Conservation (phyloP, 2,113 vertebrate species). For the Morone chrysops region DNA sequence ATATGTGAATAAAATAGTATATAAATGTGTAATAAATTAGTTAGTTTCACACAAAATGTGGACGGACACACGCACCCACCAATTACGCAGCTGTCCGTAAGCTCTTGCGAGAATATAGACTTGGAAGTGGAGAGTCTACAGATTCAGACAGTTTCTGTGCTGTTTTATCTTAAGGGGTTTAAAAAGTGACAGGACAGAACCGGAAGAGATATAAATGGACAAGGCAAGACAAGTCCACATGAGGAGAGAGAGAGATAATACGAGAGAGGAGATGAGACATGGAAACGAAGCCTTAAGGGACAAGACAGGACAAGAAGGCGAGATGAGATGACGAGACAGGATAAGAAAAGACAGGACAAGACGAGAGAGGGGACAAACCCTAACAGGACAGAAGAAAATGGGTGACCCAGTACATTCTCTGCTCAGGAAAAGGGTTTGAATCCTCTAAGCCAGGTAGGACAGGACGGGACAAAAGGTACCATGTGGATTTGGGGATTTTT, state of each 20-base stretch:
- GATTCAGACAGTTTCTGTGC: no score
- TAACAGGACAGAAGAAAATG: background rate
- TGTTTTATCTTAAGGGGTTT: no score
- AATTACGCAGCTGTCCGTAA: no score
- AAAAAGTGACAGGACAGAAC: background rate
- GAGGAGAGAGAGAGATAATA: background rate
- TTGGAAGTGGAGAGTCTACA: no score
- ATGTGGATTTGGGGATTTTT: conserved; percentile 58
- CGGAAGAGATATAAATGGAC: background rate
- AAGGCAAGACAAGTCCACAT: no score
- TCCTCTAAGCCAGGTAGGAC: conserved; percentile 39
- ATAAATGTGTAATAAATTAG: no score
- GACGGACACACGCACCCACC: no score
- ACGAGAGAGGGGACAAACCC: background rate
- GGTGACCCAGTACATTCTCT: conserved; percentile 15
- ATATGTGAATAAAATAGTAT: no score
- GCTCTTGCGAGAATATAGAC: no score
- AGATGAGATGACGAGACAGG: background rate
- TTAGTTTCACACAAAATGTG: no score
- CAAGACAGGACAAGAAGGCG: background rate
- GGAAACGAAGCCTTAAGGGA: background rate
- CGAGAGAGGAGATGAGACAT: background rate
- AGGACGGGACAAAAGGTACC: conserved; percentile 38
- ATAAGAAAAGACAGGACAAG: background rate
- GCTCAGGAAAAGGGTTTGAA: background rate